Conservation (phyloP, 1,140 invertebrate species). For the Reticulitermes speratus region DNA sequence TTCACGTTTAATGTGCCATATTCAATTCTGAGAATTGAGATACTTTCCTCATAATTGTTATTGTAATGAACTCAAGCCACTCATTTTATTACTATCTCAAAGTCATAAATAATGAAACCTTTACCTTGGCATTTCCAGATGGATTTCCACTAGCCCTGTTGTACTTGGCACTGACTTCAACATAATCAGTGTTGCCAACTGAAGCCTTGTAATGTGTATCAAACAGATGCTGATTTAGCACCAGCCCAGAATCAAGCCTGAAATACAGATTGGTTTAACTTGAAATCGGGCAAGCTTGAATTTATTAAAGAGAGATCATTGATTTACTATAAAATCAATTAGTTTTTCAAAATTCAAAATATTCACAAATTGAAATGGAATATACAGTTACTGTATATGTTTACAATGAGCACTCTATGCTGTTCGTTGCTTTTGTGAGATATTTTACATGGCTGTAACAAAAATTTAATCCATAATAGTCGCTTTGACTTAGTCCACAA, state of each 20-base stretch:
- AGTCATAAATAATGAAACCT: neutral
- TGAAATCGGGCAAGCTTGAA: neutral
- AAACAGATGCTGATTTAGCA: constrained; percentile 50
- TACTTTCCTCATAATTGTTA: too few species aligned
- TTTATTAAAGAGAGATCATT: too few species aligned
- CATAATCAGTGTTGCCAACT: constrained; percentile 49
- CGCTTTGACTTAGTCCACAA: neutral
- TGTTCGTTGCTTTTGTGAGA: too few species aligned
- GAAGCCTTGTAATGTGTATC: constrained; percentile 54
- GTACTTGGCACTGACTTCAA: constrained; percentile 51
- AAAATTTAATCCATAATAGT: neutral
- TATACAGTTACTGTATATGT: too few species aligned
- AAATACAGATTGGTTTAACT: constrained; percentile 32
- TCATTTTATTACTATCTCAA: too few species aligned
- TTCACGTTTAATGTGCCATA: too few species aligned
- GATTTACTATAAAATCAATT: too few species aligned
- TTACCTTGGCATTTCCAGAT: constrained; percentile 53
- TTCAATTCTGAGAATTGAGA: too few species aligned
- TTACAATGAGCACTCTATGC: too few species aligned
- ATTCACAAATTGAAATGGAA: too few species aligned
- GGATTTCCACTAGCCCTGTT: constrained; percentile 48
- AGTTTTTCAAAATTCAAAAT: too few species aligned
- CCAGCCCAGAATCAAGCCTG: constrained; percentile 55
- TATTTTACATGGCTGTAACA: neutral
- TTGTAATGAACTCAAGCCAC: too few species aligned